Evolutionary conservation across 2,797 vertebrate genomes (phyloP), one percentile per base, ranked within the genome.

Genomic region (Thaleichthys pacificus): DNA sequence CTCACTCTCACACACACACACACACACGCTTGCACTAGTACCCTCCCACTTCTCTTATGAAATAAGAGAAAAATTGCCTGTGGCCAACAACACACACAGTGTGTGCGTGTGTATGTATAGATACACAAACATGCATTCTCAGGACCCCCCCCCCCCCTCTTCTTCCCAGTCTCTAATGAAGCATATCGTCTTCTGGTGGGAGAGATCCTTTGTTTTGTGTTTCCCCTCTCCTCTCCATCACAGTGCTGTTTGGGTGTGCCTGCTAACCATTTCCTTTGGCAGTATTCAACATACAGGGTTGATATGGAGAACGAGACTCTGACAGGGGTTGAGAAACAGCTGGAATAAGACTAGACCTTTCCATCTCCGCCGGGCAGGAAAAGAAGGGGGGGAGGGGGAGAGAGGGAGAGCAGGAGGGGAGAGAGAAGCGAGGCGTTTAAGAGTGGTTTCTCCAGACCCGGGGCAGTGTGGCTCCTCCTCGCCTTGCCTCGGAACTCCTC

Each of bases 381-480:
- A 68, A 9, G 30, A 79, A 68, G 7, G 54, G 1, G 32, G 32
- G 32, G 30, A 0, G 30, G 3, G 30, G 3, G 30, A 5, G 32
- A 35, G 32, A 35, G 32, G 32, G 32, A 35, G 6, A 35, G 8
- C 32, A 35, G 32, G 32, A 35, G 32, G 74, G 74, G 80, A 81
- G 66, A 77, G 70, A 80, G 69, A 75, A 68, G 79, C 32, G 8
- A 35, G 32, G 66, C 71, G 79, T 74, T 82, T 82, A 80, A 82
- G 76, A 72, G 79, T 79, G 72, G 78, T 83, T 83, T 76, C 84
- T 73, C 35, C n/a, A n/a, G 76, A 73, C 80, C 80, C 4, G 32
- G 7, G 77, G 62, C 80, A 74, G 84, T 64, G 7, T 8, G 62
- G 24, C 57, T 65, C 28, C 71, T 19, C 38, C 22, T 61, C 57